A percentile compares a stretch with the other conserved stretches of the same genome.
phyloP scores from a whole-genome alignment of 2,113 vertebrate species.

The Trachemys scripta region DNA sequence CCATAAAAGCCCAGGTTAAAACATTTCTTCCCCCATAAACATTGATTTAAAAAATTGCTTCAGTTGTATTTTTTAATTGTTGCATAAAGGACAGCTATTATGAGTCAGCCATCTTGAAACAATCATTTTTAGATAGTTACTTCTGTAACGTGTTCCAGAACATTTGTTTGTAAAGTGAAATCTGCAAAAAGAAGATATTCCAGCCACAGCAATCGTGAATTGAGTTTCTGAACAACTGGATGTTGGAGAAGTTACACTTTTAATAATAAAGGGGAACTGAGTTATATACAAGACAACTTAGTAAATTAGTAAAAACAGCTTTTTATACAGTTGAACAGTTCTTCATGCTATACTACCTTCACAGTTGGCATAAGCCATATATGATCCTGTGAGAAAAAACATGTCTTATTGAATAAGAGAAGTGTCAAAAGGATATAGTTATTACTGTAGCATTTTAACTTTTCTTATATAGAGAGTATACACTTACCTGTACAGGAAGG shows the following conservation, averaged over 20 bases:
- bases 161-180: neutral
- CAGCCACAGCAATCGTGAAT: neutral
- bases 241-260: neutral
- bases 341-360: neutral
- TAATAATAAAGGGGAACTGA: too few species aligned
- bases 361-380: neutral
- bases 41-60: neutral
- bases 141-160: accelerated
- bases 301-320: neutral
- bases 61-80: too few species aligned
- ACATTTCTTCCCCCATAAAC: neutral
- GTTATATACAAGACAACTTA: too few species aligned
- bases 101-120: neutral
- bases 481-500: neutral
- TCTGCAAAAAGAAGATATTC: neutral
- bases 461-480: neutral
- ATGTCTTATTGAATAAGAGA: neutral
- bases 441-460: neutral
- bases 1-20: neutral
- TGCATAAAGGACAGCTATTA: too few species aligned
- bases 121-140: neutral
- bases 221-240: accelerated
- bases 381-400: neutral
- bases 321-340: neutral
- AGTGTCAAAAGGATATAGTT: neutral